phyloP scores from a whole-genome alignment of 2,797 vertebrate species.

The Trachurus trachurus region DNA sequence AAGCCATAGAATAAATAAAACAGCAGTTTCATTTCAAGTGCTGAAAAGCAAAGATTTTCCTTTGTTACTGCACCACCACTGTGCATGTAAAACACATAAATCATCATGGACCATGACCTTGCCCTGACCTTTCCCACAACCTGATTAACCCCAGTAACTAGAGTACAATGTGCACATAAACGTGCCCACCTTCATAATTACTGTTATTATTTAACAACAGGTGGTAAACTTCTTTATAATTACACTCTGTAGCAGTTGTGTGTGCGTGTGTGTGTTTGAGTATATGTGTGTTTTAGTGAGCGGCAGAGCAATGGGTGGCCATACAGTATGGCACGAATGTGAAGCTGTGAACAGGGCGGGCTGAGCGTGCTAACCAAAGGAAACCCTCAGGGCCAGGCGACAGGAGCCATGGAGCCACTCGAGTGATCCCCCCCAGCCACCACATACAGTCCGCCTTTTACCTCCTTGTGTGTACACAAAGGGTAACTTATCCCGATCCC shows the following conservation, averaged over 20 bases:
- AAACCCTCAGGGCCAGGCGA: slow-evolving; percentile 79
- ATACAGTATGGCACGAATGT: slow-evolving; percentile 39
- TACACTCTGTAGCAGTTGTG: slow-evolving; percentile 8
- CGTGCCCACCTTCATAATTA: slow-evolving; percentile 3
- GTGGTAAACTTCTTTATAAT: slow-evolving; percentile 20
- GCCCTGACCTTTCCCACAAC: slow-evolving; percentile 24
- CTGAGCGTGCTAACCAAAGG: slow-evolving; percentile 63
- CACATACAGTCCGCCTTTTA: slow-evolving; percentile 92
- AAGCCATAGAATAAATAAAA: not conserved
- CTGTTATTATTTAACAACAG: slow-evolving; percentile 25
- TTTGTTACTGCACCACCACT: not conserved
- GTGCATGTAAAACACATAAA: slow-evolving; percentile 6
- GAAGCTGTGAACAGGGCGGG: slow-evolving; percentile 60
- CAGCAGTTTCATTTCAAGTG: not conserved
- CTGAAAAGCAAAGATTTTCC: not conserved
- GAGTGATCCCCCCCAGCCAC: slow-evolving; percentile 87
- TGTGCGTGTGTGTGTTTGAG: slow-evolving; percentile 4
- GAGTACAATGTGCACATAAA: slow-evolving; percentile 9
- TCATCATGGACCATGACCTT: slow-evolving; percentile 17
- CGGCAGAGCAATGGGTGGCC: slow-evolving; percentile 53
- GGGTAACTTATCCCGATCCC: slow-evolving; percentile 89
- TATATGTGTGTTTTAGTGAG: slow-evolving; percentile 19
- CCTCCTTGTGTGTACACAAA: slow-evolving; percentile 93
- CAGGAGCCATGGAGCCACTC: slow-evolving; percentile 89
- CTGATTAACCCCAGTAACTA: slow-evolving; percentile 10